Base-by-base conservation (phyloP, 2,113 vertebrate species). In the Hiodon tergisus region DNA sequence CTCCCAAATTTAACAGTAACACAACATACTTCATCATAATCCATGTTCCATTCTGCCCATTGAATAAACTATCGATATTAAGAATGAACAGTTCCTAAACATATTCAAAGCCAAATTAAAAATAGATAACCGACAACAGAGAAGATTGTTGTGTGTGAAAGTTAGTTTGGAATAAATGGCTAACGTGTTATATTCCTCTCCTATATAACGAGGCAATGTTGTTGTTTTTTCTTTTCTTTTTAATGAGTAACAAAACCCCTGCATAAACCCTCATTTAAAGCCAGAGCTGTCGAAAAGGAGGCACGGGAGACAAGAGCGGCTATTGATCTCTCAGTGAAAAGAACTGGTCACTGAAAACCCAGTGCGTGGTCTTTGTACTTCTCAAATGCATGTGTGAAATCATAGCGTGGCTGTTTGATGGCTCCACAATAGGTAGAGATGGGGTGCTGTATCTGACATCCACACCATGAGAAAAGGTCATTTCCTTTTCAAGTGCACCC, bases 401-500 rank as follows among this genome's bases (percentile, higher is more conserved):
- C 78, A 77, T 73, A 82, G 77, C 72, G 79, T 79, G 79, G 76
- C 80, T 82, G 80, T 75, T 82, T 80, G 81, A 81, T 50, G 60
- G 67, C 68, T 71, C 73, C 77, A 82, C 79, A 84, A 84, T 80
- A 73, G 76, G 73, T 59, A 74, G 78, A 78, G 60, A 74, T 65
- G 74, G 80, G 77, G 79, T 69, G 79, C 59, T 67, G 52, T 77
- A 82, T 84, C 81, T 82, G 81, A 81, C 83, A 78, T 75, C 71
- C 66, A 7, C 77, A 70, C 74, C 75, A 79, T 76, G 75, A 81
- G 78, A 75, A 81, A 85, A 83, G 80, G 83, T 79, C 81, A 81
- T 68, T 80, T 75, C 76, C 74, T 79, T 85, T 79, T 80, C 81
- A 83, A 80, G 73, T 80, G 78, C 77, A 75, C 76, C 74, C 67